Base-by-base conservation (phyloP, 2,113 vertebrate species). In the Cisticola juncidis region DNA sequence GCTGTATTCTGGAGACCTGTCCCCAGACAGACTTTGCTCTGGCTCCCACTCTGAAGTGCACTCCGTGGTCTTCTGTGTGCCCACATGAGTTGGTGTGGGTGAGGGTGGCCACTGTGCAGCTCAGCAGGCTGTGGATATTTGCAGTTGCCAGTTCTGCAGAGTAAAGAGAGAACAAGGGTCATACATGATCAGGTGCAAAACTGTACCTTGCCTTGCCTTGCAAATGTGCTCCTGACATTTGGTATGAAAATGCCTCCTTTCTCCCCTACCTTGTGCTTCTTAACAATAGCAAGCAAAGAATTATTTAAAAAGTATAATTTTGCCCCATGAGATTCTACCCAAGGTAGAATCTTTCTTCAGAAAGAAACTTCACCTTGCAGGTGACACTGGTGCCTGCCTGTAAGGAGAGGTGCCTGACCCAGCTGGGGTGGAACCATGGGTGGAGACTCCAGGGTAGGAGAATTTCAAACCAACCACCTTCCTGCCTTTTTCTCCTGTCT, bases 111-210 rank as follows among this genome's bases (percentile, higher is more conserved):
- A 4, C 50, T 36, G 77, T 56, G 62, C 50, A 68, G n/a, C 51
- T 47, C 40, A 26, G 0, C 42, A 38, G 51, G 62, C 78, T 38
- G n/a, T 38, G 78, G 51, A 5, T 33, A 8, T 68, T 38, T 57
- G 40, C 77, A 66, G 40, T 6, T 19, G 20, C 12, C 40, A 15
- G 25, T 66, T 66, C 31, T 66, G 42, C 42, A 57, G 51, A 57
- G 62, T 26, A 21, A 47, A 25, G n/a, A 36, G 50, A 56, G 33
- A 47, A 3, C n/a, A 68, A 42, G n/a, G 28, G 6, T 66, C 40
- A 5, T 10, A 20, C 50, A 25, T 0, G 0, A 20, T 21, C 33
- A 31, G 40, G 17, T 57, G 51, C 51, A 10, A 68, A 36, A 12
- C n/a, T 31, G 16, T 23, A 20, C 21, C 50, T 56, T 33, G 22